Evolutionary conservation across 2,888 invertebrate genomes (phyloP).

Genomic region (Orthosia incerta): DNA sequence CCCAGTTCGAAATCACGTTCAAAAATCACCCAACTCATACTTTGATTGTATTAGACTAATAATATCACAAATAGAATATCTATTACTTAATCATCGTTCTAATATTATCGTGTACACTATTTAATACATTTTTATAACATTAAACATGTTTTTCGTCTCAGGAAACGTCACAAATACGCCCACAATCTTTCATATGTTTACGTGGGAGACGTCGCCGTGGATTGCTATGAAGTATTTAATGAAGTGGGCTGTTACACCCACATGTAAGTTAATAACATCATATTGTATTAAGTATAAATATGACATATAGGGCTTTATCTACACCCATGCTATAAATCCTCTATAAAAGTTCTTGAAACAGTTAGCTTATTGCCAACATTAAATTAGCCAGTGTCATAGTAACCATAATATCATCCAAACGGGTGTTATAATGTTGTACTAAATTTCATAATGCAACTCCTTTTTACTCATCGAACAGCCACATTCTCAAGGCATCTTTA

Average conservation of each 20-base stretch:
- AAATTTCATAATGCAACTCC: too few relatives aligned
- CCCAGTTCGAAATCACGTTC: too few relatives aligned
- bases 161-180: slow-evolving; percentile 9
- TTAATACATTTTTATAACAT: slow-evolving; percentile 23
- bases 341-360: too few relatives aligned
- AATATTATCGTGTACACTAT: background rate
- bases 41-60: background rate
- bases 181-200: background rate
- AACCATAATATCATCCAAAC: too few relatives aligned
- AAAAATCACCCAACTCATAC: too few relatives aligned
- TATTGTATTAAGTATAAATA: background rate
- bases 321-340: too few relatives aligned
- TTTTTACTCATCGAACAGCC: too few relatives aligned
- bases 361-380: too few relatives aligned
- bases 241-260: background rate
- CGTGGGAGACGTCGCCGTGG: slow-evolving; percentile 4
- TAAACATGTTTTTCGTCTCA: background rate
- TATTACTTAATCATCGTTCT: background rate
- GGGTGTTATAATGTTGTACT: too few relatives aligned
- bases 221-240: slow-evolving; percentile 2
- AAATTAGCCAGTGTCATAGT: too few relatives aligned
- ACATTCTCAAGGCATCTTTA: too few relatives aligned
- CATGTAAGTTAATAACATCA: background rate
- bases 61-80: background rate
- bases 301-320: too few relatives aligned